These are phyloP conservation scores for Drosophila parthenogenetica DNA, from an alignment of 2,888 invertebrate species.

Conservation along the genomic window DNA sequence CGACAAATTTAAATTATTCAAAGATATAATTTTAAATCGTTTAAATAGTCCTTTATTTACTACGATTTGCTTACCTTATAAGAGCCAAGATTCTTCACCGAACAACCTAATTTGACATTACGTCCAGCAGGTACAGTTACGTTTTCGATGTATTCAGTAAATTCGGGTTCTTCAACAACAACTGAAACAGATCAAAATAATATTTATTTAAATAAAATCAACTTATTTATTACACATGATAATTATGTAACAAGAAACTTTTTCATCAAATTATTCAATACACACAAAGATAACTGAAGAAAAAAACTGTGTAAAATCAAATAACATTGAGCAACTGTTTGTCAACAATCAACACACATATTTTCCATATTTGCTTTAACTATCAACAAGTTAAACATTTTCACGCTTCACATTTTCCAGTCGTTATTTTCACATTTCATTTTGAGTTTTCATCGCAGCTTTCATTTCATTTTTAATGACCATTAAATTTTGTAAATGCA, in stretches of 20 bases:
- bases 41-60: too few relatives aligned
- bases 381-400: constrained; percentile 65
- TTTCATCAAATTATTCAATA: constrained; percentile 9
- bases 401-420: constrained; percentile 15
- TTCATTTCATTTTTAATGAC: constrained; percentile 62
- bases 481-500: constrained; percentile 32
- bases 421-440: constrained; percentile 17
- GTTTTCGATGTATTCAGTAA: constrained; percentile 95
- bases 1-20: too few relatives aligned
- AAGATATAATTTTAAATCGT: too few relatives aligned
- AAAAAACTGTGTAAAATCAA: constrained; percentile 12
- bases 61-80: constrained; percentile 93
- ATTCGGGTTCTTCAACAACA: constrained; percentile 94
- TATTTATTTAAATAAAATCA: background rate
- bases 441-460: constrained; percentile 22
- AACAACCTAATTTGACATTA: constrained; percentile 94
- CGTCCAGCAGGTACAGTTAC: constrained; percentile 93
- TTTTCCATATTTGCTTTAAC: constrained; percentile 50
- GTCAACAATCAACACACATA: constrained; percentile 6
- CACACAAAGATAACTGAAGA: background rate
- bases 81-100: constrained; percentile 95
- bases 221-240: background rate
- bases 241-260: constrained; percentile 6
- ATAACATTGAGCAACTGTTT: constrained; percentile 43
- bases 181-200: constrained; percentile 84